Evolutionary conservation across 1,140 invertebrate genomes (phyloP).

Genomic region (Aphelenchoides fujianensis): DNA sequence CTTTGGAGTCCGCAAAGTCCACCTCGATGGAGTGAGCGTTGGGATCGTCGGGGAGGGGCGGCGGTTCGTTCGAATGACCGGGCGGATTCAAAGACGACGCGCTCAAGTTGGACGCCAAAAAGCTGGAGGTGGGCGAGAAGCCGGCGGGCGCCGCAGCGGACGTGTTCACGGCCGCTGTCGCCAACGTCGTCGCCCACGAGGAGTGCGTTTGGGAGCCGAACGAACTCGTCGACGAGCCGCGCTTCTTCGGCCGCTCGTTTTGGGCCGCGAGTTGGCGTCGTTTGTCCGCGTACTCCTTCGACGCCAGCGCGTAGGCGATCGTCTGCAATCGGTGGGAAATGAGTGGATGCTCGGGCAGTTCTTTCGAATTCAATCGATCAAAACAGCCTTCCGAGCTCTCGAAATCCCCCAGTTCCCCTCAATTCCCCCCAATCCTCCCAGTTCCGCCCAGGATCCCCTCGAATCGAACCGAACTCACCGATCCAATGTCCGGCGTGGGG

Average conservation of each 20-base stretch:
- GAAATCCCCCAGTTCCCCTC: no score
- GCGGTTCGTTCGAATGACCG: neutral
- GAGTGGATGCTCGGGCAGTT: no score
- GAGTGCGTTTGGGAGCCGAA: neutral
- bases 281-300: conserved; percentile 44
- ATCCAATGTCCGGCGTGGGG: conserved; percentile 73
- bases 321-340: conserved; percentile 64
- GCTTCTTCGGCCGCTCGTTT: neutral
- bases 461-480: conserved; percentile 63
- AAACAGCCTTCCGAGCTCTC: no score
- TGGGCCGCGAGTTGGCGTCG: neutral
- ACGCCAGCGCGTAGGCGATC: conserved; percentile 75
- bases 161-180: neutral
- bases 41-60: neutral
- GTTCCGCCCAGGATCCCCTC: no score
- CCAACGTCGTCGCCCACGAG: neutral
- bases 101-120: conserved; percentile 11
- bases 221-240: neutral
- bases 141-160: conserved; percentile 15
- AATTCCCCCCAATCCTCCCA: no score
- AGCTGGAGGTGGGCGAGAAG: conserved; percentile 27
- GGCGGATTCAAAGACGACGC: neutral
- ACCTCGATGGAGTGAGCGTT: conserved; percentile 42
- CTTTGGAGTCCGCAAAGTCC: conserved; percentile 49
- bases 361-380: no score